phyloP scores from a whole-genome alignment of 2,797 vertebrate genomes.

The Steatocranus sp. region DNA sequence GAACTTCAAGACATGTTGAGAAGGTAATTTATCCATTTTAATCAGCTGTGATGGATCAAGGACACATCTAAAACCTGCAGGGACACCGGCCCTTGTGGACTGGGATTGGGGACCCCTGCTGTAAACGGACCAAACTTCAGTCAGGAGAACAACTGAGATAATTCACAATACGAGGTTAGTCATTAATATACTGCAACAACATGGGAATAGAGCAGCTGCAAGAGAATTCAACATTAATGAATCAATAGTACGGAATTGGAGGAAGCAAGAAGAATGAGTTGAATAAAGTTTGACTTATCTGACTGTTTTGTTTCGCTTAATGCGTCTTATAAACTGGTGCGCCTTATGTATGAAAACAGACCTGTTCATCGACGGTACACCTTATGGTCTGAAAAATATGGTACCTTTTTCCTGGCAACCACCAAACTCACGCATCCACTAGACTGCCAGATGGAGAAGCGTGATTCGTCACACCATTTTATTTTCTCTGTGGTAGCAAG shows the following conservation, averaged over 20 bases:
- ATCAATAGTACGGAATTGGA: not conserved
- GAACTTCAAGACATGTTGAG: too few species aligned
- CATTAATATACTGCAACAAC: not conserved
- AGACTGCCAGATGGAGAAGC: not conserved
- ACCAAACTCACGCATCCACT: not conserved
- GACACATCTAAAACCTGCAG: too few species aligned
- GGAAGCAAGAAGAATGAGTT: not conserved
- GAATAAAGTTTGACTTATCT: not conserved
- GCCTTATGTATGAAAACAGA: not conserved
- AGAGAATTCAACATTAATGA: not conserved
- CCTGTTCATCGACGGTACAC: accelerated
- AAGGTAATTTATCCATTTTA: too few species aligned
- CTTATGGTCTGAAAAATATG: not conserved
- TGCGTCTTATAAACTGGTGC: not conserved
- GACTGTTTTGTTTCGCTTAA: not conserved
- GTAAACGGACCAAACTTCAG: not conserved
- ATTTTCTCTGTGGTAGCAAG: not conserved
- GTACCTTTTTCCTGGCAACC: not conserved
- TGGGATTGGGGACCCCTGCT: too few species aligned
- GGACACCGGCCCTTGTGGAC: too few species aligned
- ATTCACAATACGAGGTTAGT: not conserved
- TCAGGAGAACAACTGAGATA: not conserved
- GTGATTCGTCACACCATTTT: not conserved
- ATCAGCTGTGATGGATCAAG: too few species aligned
- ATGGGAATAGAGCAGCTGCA: not conserved